Base-by-base conservation (phyloP, 2,113 vertebrate species). In the Seriola quinqueradiata region DNA sequence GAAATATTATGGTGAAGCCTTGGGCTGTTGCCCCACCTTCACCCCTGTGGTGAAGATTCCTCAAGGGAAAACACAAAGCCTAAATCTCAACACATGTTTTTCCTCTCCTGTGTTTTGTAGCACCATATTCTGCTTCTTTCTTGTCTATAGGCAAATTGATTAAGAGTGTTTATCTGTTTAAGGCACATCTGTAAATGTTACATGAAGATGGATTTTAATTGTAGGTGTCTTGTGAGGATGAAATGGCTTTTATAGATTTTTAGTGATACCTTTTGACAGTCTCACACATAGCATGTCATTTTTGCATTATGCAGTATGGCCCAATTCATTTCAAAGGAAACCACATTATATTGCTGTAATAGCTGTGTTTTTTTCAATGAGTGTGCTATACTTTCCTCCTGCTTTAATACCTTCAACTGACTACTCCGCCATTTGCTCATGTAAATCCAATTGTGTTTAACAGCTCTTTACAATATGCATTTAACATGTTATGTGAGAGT, bases 101-200 rank as follows among this genome's bases (percentile, higher is more conserved):
- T 14, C 16, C 1, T 42, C 19, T 32, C 1, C 3, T 5, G 8
- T 60, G 16, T 28, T 73, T 38, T 64, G 5, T 25, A 12, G 16
- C 36, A 28, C 5, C 14, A 3, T 54, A 5, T 34, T 17, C 12
- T 19, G 4, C 11, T 40, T 3, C 16, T 48, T 16, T 40, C 19
- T 58, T 70, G 12, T 76, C 66, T 55, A 54, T 34, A n/a, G 16
- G 34, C 12, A 60, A 6, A 32, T 70, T 58, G 19, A 70, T 65
- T 71, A 8, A 16, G 64, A 48, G 9, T 34, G 8, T 28, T 0
- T 14, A 8, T 25, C 23, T 57, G n/a, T 57, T 25, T 25, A 57
- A 57, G 55, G 32, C 11, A 25, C 38, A 12, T 1, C 3, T 58
- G 21, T 36, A 66, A 42, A 57, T 63, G 34, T 74, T 54, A 16